These are phyloP conservation scores for Eupithecia abbreviata DNA, from an alignment of 2,888 invertebrate species.

Conservation along the genomic window DNA sequence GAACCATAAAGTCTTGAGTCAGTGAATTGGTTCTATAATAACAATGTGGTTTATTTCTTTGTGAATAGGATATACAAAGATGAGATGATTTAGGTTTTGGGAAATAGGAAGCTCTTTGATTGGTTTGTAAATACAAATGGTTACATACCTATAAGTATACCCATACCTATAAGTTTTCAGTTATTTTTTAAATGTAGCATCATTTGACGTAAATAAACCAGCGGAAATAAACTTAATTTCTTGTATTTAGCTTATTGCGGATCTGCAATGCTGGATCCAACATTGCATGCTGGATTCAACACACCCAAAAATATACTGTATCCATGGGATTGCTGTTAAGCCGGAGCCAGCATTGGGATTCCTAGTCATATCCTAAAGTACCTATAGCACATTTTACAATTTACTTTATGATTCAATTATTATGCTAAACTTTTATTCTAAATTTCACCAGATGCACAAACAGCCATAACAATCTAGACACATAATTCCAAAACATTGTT, in stretches of 20 bases:
- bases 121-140: background rate
- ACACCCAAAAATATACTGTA: no score
- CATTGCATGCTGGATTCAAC: no score
- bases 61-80: background rate
- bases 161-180: background rate
- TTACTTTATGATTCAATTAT: background rate
- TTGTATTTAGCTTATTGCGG: no score
- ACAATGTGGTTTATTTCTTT: background rate
- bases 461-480: background rate
- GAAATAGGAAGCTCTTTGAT: background rate
- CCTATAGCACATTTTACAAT: no score
- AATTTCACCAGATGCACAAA: background rate
- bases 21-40: background rate
- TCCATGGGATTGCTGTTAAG: no score
- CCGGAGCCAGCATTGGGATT: no score
- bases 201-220: no score
- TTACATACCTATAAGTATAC: background rate
- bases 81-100: background rate
- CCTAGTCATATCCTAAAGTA: no score
- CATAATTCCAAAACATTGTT: background rate
- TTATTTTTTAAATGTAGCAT: no score
- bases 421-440: background rate
- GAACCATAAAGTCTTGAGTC: constrained; percentile 9
- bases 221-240: no score
- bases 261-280: no score